These are phyloP conservation scores for Diadophis punctatus DNA, from an alignment of 2,113 vertebrate species.

Conservation along the genomic window DNA sequence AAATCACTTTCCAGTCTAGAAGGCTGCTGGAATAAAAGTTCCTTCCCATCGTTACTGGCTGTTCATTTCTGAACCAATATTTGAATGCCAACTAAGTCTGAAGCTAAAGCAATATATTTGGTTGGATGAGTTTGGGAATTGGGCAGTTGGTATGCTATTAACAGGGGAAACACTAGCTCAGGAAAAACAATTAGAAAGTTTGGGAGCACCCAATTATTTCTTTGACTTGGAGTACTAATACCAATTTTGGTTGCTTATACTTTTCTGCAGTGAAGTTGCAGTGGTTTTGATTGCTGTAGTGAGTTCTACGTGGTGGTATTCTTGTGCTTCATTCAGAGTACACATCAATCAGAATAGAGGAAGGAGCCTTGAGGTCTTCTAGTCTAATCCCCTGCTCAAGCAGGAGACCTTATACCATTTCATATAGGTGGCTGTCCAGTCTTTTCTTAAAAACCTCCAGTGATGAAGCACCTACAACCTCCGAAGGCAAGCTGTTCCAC, in stretches of 20 bases:
- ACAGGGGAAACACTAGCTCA: background rate
- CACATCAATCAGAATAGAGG: too few relatives aligned
- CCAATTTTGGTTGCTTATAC: background rate
- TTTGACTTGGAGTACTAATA: background rate
- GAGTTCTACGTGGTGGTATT: background rate
- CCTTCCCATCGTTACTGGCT: background rate
- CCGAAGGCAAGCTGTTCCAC: too few relatives aligned
- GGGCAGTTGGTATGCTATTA: background rate
- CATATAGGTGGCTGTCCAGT: too few relatives aligned
- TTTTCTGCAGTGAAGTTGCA: background rate
- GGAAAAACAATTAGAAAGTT: background rate
- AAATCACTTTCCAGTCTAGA: background rate
- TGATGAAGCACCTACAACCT: too few relatives aligned
- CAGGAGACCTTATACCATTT: too few relatives aligned
- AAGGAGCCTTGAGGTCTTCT: too few relatives aligned
- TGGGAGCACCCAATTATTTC: background rate
- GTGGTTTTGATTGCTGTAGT: background rate
- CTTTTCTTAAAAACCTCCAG: too few relatives aligned
- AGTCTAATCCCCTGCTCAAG: too few relatives aligned
- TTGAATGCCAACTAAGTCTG: background rate
- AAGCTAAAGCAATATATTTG: background rate
- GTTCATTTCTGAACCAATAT: background rate
- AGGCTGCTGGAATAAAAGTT: background rate
- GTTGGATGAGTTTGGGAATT: background rate
- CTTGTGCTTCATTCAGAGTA: background rate